These are phyloP conservation scores for Meteorus colon DNA, from an alignment of 2,888 invertebrate genomes.

Conservation along the genomic window DNA sequence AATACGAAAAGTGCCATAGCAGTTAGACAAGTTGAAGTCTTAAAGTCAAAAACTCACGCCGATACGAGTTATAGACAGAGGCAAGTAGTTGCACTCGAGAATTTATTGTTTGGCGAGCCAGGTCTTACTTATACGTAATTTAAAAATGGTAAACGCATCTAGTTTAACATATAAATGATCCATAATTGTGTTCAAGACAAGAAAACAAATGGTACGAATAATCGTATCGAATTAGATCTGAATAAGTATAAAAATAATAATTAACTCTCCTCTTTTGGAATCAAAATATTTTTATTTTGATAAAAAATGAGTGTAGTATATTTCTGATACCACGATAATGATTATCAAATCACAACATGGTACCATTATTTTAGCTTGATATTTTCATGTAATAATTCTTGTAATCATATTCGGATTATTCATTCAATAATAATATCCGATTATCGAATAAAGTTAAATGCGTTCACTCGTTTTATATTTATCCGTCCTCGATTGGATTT, in stretches of 20 bases:
- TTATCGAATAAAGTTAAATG: slow-evolving; percentile 11
- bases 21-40: slow-evolving; percentile 47
- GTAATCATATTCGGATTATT: slow-evolving; percentile 15
- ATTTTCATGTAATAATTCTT: slow-evolving; percentile 31
- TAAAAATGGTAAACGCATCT: background rate
- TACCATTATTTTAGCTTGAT: slow-evolving; percentile 6
- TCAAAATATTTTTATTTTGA: background rate
- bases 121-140: slow-evolving; percentile 58
- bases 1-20: slow-evolving; percentile 55
- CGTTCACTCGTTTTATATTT: background rate
- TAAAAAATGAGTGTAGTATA: background rate
- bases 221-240: background rate
- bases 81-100: slow-evolving; percentile 69
- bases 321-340: background rate
- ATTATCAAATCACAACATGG: background rate
- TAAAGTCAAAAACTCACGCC: slow-evolving; percentile 42
- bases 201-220: background rate
- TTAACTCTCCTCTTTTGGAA: background rate
- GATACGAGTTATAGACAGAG: slow-evolving; percentile 57
- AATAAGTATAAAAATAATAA: background rate
- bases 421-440: slow-evolving; percentile 29
- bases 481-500: slow-evolving; percentile 14
- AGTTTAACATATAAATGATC: background rate
- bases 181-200: slow-evolving; percentile 1
- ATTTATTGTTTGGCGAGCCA: slow-evolving; percentile 68